Conservation (phyloP, 2,113 vertebrate genomes). For the Megaceryle torquata region DNA sequence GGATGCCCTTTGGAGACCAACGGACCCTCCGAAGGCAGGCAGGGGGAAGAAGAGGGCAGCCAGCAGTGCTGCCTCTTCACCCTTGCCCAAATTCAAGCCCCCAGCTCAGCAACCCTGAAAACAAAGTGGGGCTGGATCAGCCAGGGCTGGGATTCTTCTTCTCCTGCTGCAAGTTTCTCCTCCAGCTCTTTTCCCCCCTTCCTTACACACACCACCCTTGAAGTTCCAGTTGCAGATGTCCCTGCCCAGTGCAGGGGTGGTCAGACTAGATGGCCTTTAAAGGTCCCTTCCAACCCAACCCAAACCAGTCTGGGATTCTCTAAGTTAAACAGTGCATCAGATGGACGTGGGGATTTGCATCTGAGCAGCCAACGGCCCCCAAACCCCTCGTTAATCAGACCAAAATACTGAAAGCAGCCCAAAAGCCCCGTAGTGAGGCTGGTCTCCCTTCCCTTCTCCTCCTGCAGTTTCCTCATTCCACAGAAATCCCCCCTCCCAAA, state of each 20-base stretch:
- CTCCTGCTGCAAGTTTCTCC: not conserved
- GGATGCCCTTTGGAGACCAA: not conserved
- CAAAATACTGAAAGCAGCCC: not conserved
- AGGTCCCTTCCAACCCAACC: too few relatives aligned
- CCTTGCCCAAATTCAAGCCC: not conserved
- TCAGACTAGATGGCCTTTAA: too few relatives aligned
- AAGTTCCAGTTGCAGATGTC: too few relatives aligned
- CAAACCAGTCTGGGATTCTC: too few relatives aligned
- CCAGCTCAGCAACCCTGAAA: not conserved
- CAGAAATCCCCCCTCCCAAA: not conserved
- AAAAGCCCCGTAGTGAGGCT: not conserved
- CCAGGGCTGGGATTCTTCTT: not conserved
- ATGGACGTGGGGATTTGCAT: fast-evolving
- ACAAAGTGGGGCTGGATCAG: not conserved
- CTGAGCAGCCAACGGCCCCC: not conserved
- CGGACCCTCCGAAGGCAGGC: fast-evolving
- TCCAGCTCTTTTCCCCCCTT: not conserved
- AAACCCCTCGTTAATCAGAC: not conserved
- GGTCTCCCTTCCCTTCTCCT: not conserved
- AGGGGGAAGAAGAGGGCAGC: not conserved
- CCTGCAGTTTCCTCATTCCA: not conserved
- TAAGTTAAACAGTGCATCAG: not conserved
- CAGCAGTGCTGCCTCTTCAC: not conserved
- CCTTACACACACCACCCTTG: not conserved
- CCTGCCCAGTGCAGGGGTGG: too few relatives aligned